Conservation (phyloP, 2,797 vertebrate genomes). For the Chelonia mydas region DNA sequence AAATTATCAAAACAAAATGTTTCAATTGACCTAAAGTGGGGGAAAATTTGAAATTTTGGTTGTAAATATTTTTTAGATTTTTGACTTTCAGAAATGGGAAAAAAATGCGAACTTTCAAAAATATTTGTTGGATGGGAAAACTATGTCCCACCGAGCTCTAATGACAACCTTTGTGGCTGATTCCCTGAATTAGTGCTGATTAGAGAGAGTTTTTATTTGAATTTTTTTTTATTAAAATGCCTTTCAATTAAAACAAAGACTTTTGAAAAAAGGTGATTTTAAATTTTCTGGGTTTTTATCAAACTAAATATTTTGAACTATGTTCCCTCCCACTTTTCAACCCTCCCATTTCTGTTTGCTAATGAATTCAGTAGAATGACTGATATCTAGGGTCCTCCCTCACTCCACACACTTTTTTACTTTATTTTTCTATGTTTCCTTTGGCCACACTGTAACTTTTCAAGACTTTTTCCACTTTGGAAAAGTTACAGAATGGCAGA, state of each 20-base stretch:
- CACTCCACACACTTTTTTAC: not conserved
- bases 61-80: not conserved
- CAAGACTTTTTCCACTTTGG: not conserved
- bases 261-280: not conserved
- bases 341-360: not conserved
- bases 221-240: not conserved
- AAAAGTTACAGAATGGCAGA: not conserved
- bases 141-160: not conserved
- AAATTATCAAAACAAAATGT: not conserved
- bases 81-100: not conserved
- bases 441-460: not conserved
- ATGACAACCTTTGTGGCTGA: not conserved
- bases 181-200: not conserved
- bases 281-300: not conserved
- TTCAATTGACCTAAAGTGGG: not conserved
- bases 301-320: not conserved
- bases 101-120: not conserved
- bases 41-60: not conserved
- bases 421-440: not conserved
- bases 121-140: not conserved
- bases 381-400: not conserved
- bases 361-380: not conserved
- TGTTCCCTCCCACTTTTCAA: not conserved
- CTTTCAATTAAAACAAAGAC: not conserved
- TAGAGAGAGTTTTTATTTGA: not conserved